These are phyloP conservation scores for Cheilosia grossa DNA, from an alignment of 2,888 invertebrate genomes.

Conservation along the genomic window DNA sequence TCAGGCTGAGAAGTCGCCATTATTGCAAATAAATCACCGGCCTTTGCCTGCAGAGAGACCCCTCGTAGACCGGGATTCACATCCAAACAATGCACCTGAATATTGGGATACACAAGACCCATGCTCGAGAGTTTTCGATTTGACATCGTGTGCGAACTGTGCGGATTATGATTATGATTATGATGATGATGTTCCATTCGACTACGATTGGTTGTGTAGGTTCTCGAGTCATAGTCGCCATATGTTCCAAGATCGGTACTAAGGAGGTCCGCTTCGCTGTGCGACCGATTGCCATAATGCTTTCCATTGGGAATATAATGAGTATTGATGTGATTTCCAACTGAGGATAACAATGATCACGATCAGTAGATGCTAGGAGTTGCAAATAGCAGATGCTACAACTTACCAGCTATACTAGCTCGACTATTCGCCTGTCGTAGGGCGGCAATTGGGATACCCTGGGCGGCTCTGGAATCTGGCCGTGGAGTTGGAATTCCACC, in stretches of 20 bases:
- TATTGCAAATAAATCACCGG: conserved; percentile 95
- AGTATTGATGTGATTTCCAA: conserved; percentile 80
- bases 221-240: conserved; percentile 81
- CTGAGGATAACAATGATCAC: conserved; percentile 57
- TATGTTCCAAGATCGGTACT: conserved; percentile 84
- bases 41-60: conserved; percentile 93
- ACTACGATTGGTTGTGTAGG: conserved; percentile 79
- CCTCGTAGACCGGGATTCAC: conserved; percentile 89
- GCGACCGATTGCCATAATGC: conserved; percentile 86
- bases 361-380: neutral
- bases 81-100: conserved; percentile 88
- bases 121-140: conserved; percentile 81
- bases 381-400: neutral
- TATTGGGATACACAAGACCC: conserved; percentile 83
- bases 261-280: conserved; percentile 94
- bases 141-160: conserved; percentile 76
- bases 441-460: conserved; percentile 86
- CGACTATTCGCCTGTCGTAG: conserved; percentile 89
- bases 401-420: conserved; percentile 83
- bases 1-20: conserved; percentile 95
- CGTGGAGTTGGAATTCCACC: conserved; percentile 81
- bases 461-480: conserved; percentile 82
- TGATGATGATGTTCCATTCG: conserved; percentile 73
- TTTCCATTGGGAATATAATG: conserved; percentile 81
- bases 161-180: conserved; percentile 36